These are phyloP conservation scores for Aurelia aurita DNA, from an alignment of 30 jellyfish, hydroid and myxozoan genomes.

Conservation along the genomic window DNA sequence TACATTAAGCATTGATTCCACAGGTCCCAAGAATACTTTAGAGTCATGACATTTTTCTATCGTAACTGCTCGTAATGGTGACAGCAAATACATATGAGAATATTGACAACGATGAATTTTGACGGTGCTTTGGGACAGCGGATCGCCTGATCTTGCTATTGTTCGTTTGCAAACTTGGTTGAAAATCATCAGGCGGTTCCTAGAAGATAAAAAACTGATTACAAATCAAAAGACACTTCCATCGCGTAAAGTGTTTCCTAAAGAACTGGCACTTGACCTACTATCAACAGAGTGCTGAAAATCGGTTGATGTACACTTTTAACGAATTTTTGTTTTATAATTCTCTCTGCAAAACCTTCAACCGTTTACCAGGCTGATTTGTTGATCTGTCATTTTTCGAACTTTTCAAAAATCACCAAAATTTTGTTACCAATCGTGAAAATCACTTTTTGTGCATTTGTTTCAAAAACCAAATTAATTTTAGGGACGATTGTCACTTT, in stretches of 20 bases:
- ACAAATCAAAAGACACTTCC: background rate
- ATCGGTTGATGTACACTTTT: too few species aligned
- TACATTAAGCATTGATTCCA: conserved; percentile 72
- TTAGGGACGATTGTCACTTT: too few species aligned
- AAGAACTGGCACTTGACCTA: background rate
- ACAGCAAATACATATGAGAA: conserved; percentile 78
- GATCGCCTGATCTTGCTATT: conserved; percentile 93
- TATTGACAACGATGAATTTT: conserved; percentile 93
- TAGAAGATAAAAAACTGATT: conserved; percentile 12
- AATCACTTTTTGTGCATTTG: too few species aligned
- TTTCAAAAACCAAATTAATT: too few species aligned
- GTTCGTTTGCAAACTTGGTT: conserved; percentile 94
- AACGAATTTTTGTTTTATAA: too few species aligned
- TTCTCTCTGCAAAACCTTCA: too few species aligned
- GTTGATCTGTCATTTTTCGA: too few species aligned
- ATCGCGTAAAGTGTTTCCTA: background rate
- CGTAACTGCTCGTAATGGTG: conserved; percentile 87
- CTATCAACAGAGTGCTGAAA: too few species aligned
- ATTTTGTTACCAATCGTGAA: too few species aligned
- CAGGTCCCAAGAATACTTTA: conserved; percentile 91
- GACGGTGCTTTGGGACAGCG: conserved; percentile 71
- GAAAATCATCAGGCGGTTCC: conserved; percentile 76
- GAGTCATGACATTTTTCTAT: conserved; percentile 96
- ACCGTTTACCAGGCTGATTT: too few species aligned
- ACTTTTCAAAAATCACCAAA: too few species aligned